phyloP scores from a whole-genome alignment of 2,888 invertebrate genomes.

The Plagiodera versicolora region DNA sequence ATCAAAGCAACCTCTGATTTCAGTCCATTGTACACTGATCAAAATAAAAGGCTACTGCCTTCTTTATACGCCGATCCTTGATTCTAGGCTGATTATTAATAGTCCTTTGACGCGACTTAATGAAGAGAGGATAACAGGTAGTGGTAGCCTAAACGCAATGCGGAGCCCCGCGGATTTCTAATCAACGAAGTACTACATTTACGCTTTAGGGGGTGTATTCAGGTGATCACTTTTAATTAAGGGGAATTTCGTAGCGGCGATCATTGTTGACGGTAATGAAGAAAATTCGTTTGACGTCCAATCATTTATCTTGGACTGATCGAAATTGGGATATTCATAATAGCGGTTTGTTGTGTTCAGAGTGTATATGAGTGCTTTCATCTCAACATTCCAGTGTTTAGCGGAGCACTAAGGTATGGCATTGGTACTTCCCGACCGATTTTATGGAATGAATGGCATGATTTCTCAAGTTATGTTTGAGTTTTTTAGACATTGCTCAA shows the following conservation, averaged over 20 bases:
- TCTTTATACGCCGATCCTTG: slow-evolving; percentile 13
- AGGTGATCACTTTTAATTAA: slow-evolving; percentile 1
- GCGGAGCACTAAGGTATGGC: no score
- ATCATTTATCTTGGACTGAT: slow-evolving; percentile 21
- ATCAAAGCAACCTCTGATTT: slow-evolving; percentile 27
- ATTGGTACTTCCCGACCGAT: no score
- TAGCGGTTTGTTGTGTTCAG: slow-evolving; percentile 1
- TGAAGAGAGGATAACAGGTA: slow-evolving; percentile 25
- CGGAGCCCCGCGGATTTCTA: slow-evolving; percentile 39
- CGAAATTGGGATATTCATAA: background rate
- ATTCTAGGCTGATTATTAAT: slow-evolving; percentile 20
- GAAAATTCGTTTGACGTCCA: background rate
- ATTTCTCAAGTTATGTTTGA: no score
- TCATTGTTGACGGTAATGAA: background rate
- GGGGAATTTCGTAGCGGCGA: background rate
- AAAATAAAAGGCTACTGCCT: slow-evolving; percentile 40
- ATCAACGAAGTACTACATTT: slow-evolving; percentile 35
- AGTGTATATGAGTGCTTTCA: background rate
- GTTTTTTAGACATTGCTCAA: no score
- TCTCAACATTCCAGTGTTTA: background rate
- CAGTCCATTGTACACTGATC: slow-evolving; percentile 37
- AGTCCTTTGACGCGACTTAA: slow-evolving; percentile 23
- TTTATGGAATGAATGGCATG: no score
- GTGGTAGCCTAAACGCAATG: slow-evolving; percentile 36
- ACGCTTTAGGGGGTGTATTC: slow-evolving; percentile 23